Percentiles rank a stretch among this genome's conserved stretches.
Conservation (phyloP, 2,797 vertebrate species). For the Hemibagrus guttatus region DNA sequence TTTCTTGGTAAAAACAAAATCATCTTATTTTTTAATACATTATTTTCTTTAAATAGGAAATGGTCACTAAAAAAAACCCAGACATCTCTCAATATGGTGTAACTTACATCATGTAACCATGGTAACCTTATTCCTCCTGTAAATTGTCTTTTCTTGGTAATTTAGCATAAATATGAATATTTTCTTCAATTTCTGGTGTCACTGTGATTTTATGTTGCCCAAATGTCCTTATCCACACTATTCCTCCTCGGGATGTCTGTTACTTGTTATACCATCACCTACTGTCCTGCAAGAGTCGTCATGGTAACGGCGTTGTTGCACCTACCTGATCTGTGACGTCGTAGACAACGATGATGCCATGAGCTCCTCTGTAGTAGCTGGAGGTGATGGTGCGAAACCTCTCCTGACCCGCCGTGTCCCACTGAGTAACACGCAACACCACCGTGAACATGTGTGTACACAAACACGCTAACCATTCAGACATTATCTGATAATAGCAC, state of each 20-base stretch:
- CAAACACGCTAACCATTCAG: neutral
- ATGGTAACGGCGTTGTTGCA: neutral
- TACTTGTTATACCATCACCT: neutral
- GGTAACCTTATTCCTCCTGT: no score
- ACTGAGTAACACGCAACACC: constrained; percentile 70
- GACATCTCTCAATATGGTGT: neutral
- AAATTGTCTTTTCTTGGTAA: no score
- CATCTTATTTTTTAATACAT: no score
- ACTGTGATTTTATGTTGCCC: neutral
- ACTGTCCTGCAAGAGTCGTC: neutral
- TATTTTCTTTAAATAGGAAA: no score
- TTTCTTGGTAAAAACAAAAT: neutral
- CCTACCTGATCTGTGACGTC: constrained; percentile 95
- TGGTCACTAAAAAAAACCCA: neutral
- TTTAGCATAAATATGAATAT: neutral
- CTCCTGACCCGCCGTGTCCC: constrained; percentile 97
- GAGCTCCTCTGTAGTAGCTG: constrained; percentile 97
- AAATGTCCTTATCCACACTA: neutral
- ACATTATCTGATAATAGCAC: neutral
- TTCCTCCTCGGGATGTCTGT: neutral
- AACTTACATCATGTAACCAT: neutral
- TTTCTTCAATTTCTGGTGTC: neutral
- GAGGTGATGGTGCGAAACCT: constrained; percentile 96
- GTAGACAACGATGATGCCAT: constrained; percentile 97
- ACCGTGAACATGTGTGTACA: neutral